Base-by-base conservation (phyloP, 92 coral and sea anemone genomes). In the Hydrozoanthus gracilis region DNA sequence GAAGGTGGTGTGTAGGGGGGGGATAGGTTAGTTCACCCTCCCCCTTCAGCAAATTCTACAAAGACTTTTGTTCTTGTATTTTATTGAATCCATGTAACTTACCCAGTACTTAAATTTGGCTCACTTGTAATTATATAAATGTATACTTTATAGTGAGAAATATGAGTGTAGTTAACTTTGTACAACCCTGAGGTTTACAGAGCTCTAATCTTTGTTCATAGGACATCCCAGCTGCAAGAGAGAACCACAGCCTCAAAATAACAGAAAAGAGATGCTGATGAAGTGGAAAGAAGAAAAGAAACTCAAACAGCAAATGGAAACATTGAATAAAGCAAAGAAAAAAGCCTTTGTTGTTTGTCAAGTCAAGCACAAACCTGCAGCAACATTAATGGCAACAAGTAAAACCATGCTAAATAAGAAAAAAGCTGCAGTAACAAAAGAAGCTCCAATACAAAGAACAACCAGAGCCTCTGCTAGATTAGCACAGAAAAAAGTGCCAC, bases 231-330 rank as follows among this genome's bases (percentile, higher is more conserved):
- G 47, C 6, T 35, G 10, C 5, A 13, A 70, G 39, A 56, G 62
- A 44, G 58, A 87, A 17, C 87, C 74, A 15, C 87, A 91, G 74
- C 77, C 84, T 18, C 86, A 62, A 75, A 85, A 87, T 44, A 78
- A 75, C 50, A 92, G 98, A 39, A 88, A 89, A 73, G 93, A 91
- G 6, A 71, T 75, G 84, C 92, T 95, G 5, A 58, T 83, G 83
- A 95, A 95, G 86, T 95, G 98, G 98, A 82, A 86, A 4, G 97
- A 93, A 82, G 94, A 95, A 52, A 86, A 92, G 54, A 91, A 82
- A 71, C 86, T 89, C 54, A 91, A 90, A 67, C 90, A 79, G 60
- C 83, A 86, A 58, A 74, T 85, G 49, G 95, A 92, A 6, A 75
- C 86, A 20, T 46, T 79, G 4, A 77, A 83, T 48, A 93, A 90